These are phyloP conservation scores for Ochlodes sylvanus DNA, from an alignment of 2,888 invertebrate genomes.

Conservation along the genomic window DNA sequence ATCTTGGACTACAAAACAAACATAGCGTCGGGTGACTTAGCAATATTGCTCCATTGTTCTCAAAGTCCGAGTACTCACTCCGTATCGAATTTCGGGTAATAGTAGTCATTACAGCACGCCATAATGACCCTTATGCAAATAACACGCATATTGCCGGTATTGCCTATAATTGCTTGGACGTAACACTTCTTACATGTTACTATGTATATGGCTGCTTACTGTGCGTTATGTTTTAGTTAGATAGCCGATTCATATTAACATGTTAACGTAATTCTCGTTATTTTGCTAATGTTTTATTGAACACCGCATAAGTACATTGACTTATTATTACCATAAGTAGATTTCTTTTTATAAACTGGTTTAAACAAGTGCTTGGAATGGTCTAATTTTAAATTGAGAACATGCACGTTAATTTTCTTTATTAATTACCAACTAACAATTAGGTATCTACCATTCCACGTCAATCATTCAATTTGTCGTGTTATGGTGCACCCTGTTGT, in stretches of 20 bases:
- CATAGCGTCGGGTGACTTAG: constrained; percentile 24
- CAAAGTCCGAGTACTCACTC: constrained; percentile 20
- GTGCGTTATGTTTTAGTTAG: constrained; percentile 6
- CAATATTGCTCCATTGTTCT: constrained; percentile 34
- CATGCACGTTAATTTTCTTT: too few relatives aligned
- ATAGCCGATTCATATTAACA: background rate
- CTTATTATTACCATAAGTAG: too few relatives aligned
- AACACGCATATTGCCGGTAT: constrained; percentile 21
- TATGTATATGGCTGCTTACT: background rate
- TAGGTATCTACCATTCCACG: too few relatives aligned
- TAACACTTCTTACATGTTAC: constrained; percentile 13
- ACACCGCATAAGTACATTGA: background rate
- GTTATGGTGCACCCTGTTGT: too few relatives aligned
- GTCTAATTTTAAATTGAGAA: background rate
- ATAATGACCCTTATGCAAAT: constrained; percentile 36
- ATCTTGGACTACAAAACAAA: constrained; percentile 20
- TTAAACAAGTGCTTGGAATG: background rate
- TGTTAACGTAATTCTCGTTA: background rate
- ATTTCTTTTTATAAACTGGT: background rate
- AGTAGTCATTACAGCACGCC: constrained; percentile 29
- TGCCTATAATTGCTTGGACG: constrained; percentile 25
- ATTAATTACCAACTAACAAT: too few relatives aligned
- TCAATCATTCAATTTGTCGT: too few relatives aligned
- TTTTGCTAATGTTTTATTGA: constrained; percentile 8
- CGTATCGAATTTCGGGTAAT: constrained; percentile 34